A percentile compares a stretch with the other conserved stretches of the same genome.
Conservation (phyloP, 2,888 invertebrate species). For the Nasonovia ribisnigri region DNA sequence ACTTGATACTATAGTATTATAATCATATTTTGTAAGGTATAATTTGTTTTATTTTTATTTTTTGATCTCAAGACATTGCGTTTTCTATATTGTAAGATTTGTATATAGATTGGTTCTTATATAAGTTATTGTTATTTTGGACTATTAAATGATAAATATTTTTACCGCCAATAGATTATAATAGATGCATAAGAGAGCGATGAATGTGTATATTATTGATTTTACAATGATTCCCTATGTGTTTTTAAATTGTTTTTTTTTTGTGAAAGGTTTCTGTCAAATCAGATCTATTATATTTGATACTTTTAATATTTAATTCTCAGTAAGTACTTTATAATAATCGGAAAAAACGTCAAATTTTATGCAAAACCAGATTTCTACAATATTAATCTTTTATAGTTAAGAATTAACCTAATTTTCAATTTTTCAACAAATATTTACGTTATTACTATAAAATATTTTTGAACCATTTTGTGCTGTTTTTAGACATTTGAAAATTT, state of each 20-base stretch:
- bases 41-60: not conserved
- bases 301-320: not conserved
- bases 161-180: not conserved
- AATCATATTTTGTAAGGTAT: not conserved
- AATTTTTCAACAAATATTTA: not conserved
- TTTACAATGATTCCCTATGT: too few relatives aligned
- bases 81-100: not conserved
- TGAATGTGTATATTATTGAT: too few relatives aligned
- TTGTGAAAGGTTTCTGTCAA: too few relatives aligned
- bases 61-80: not conserved
- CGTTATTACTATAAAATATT: not conserved
- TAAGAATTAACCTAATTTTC: too few relatives aligned
- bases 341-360: not conserved
- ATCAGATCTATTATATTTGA: not conserved
- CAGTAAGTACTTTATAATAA: not conserved
- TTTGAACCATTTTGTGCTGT: not conserved
- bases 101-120: not conserved
- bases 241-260: too few relatives aligned
- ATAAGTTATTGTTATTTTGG: not conserved
- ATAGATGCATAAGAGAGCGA: not conserved
- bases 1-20: not conserved
- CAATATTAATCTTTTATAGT: too few relatives aligned
- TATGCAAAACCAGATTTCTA: not conserved
- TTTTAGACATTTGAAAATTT: too few relatives aligned
- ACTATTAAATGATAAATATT: not conserved